A percentile compares a stretch with the other conserved stretches of the same genome.
Evolutionary conservation across 2,113 vertebrate species (phyloP).

Genomic region (Misgurnus anguillicaudatus): DNA sequence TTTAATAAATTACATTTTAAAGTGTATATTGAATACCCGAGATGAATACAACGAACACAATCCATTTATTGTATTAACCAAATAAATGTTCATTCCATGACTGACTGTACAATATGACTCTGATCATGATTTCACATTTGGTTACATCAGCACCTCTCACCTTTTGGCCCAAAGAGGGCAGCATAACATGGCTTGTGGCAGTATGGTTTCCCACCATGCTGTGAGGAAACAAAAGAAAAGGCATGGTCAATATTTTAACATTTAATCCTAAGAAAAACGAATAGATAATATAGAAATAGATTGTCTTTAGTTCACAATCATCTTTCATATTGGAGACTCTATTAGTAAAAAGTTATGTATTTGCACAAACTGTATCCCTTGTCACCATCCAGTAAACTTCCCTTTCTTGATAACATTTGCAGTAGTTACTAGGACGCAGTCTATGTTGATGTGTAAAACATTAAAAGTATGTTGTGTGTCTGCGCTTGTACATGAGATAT

Average conservation of each 20-base stretch:
- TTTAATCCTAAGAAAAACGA: neutral
- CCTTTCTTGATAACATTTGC: neutral
- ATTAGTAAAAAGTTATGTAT: neutral
- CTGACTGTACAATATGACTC: neutral
- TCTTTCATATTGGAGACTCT: neutral
- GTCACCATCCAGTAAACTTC: neutral
- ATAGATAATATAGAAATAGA: neutral
- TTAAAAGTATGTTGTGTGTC: slow-evolving; percentile 14
- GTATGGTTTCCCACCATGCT: slow-evolving; percentile 87
- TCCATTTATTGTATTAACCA: neutral
- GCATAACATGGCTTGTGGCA: slow-evolving; percentile 92
- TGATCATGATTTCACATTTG: neutral
- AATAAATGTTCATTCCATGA: neutral
- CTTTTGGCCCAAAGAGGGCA: slow-evolving; percentile 88
- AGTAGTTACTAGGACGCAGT: slow-evolving; percentile 11
- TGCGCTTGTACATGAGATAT: neutral
- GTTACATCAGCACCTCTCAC: slow-evolving; percentile 63
- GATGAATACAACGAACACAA: no score
- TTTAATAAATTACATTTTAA: no score
- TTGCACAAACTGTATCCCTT: no score
- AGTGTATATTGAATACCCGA: no score
- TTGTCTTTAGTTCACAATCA: neutral
- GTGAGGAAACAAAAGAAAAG: slow-evolving; percentile 45
- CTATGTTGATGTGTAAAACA: slow-evolving; percentile 37
- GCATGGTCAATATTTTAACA: neutral